phyloP scores from a whole-genome alignment of 2,113 vertebrate genomes.

The Athene cunicularia region DNA sequence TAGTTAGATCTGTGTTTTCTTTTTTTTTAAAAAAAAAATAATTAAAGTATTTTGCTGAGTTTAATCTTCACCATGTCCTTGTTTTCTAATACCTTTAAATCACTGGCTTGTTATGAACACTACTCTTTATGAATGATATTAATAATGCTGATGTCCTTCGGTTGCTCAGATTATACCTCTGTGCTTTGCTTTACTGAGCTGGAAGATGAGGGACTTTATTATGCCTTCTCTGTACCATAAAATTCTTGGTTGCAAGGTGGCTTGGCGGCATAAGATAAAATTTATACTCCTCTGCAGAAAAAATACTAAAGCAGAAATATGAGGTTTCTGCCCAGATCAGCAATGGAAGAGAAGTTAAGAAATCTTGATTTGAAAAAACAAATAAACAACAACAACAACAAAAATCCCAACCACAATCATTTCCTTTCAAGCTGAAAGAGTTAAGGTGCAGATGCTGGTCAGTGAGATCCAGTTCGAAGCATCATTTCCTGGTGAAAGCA shows the following conservation, averaged over 20 bases:
- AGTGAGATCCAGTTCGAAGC: not conserved
- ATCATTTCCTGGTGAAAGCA: not conserved
- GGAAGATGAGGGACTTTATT: conserved; percentile 44
- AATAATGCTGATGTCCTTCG: not conserved
- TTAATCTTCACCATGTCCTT: not conserved
- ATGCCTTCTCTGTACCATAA: not conserved
- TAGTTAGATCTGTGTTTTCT: not conserved
- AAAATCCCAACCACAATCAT: no score
- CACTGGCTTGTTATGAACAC: conserved; percentile 2
- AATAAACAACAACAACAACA: no score
- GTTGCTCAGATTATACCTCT: not conserved
- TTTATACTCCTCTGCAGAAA: not conserved
- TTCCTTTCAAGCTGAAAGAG: not conserved
- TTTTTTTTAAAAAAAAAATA: not conserved
- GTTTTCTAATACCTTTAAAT: conserved; percentile 31
- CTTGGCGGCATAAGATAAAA: not conserved
- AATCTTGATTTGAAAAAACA: not conserved
- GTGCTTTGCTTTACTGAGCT: conserved; percentile 48
- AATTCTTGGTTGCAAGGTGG: not conserved
- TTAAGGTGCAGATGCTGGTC: not conserved
- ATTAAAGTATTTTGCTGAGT: not conserved
- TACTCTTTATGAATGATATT: not conserved
- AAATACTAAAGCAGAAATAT: not conserved
- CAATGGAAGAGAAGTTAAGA: not conserved
- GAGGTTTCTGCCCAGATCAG: not conserved